Percentiles rank a stretch among this genome's conserved stretches.
Conservation (phyloP, 2,113 vertebrate genomes). For the Microtus montanus region DNA sequence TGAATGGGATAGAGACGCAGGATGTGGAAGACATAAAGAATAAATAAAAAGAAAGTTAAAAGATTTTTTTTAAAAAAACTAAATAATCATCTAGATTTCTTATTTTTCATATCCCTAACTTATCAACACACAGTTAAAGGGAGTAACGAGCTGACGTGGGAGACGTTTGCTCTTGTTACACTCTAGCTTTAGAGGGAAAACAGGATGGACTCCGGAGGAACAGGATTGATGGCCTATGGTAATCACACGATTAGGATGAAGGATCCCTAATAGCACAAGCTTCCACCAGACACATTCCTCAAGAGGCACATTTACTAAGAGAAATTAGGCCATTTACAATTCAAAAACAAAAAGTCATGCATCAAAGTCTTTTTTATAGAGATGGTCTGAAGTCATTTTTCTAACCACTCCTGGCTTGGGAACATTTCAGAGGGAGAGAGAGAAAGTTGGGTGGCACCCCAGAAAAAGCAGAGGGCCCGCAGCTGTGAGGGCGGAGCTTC, state of each 20-base stretch:
- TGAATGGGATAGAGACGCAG: not conserved
- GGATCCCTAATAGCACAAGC: conserved; percentile 51
- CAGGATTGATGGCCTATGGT: conserved; percentile 72
- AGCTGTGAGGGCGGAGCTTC: not conserved
- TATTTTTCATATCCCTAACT: conserved; percentile 51
- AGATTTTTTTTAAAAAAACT: too few species aligned
- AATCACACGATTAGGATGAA: conserved; percentile 75
- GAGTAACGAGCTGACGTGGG: conserved; percentile 45
- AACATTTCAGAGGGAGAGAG: conserved; percentile 39
- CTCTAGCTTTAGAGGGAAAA: conserved; percentile 44
- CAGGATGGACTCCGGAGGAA: conserved; percentile 50
- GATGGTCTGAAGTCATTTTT: conserved; percentile 33
- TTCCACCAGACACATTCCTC: conserved; percentile 76
- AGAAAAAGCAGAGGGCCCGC: not conserved
- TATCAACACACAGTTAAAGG: conserved; percentile 56
- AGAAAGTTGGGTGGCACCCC: not conserved
- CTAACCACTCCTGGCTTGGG: not conserved
- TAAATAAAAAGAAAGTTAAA: not conserved
- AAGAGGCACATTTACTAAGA: conserved; percentile 64
- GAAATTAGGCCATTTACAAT: conserved; percentile 67
- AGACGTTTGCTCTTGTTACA: conserved; percentile 61
- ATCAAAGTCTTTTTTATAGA: conserved; percentile 44
- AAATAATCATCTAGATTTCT: conserved; percentile 29
- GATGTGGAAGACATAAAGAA: not conserved
- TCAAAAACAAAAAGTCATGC: conserved; percentile 70